Evolutionary conservation across 2,113 vertebrate genomes (phyloP).

Genomic region (Centropus unirufus): DNA sequence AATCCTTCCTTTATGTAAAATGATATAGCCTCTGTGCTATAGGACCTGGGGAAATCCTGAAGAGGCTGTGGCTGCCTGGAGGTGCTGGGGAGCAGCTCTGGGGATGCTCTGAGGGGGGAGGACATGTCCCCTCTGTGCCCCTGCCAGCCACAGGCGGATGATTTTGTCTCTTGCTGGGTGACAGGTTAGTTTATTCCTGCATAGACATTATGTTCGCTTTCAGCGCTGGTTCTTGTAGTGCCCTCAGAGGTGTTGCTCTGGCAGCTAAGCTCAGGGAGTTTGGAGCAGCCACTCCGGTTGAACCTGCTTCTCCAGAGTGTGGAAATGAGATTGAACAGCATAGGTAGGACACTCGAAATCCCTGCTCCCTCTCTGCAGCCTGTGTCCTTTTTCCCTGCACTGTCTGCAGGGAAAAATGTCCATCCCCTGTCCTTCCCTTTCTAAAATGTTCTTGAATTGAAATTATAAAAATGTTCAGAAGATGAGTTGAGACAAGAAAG

Average conservation of each 20-base stretch:
- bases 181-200: background rate
- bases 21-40: background rate
- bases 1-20: background rate
- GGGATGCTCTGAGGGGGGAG: background rate
- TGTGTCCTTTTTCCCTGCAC: background rate
- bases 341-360: background rate
- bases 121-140: background rate
- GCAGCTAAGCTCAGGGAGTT: background rate
- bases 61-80: background rate
- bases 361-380: background rate
- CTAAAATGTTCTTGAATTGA: background rate
- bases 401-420: background rate
- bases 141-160: background rate
- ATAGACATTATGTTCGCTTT: rapidly evolving
- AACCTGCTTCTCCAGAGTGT: background rate
- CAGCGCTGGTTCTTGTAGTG: background rate
- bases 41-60: background rate
- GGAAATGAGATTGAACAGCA: background rate
- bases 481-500: background rate
- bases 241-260: background rate
- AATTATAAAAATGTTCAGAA: background rate
- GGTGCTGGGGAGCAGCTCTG: background rate
- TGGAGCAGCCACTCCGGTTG: background rate
- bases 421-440: background rate
- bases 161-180: background rate